Evolutionary conservation across 2,888 invertebrate genomes (phyloP).

Genomic region (Vandiemenella viatica): DNA sequence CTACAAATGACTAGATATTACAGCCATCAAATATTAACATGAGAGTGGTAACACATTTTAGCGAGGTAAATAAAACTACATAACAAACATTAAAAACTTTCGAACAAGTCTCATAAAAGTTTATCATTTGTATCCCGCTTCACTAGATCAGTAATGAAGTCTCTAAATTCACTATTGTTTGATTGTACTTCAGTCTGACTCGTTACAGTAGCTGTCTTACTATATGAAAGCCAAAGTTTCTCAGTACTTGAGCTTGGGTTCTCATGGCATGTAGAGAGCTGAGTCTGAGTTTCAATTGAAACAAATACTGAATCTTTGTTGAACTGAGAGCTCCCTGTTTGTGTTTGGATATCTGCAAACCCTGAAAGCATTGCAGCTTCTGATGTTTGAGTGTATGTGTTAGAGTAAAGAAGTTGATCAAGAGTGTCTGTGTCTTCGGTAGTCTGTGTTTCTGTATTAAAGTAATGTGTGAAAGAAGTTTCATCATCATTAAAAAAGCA

Average conservation of each 20-base stretch:
- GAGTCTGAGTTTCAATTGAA: slow-evolving; percentile 44
- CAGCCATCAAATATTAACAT: no score
- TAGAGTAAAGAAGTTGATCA: slow-evolving; percentile 30
- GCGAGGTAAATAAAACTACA: no score
- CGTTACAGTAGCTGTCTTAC: slow-evolving; percentile 5
- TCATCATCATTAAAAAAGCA: slow-evolving; percentile 15
- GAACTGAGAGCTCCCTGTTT: slow-evolving; percentile 40
- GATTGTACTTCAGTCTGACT: slow-evolving; percentile 16
- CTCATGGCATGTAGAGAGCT: slow-evolving; percentile 6
- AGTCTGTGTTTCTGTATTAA: slow-evolving; percentile 21
- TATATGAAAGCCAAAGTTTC: neutral
- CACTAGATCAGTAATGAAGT: slow-evolving; percentile 12
- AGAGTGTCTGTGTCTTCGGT: slow-evolving; percentile 30
- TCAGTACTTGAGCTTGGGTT: neutral
- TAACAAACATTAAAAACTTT: neutral
- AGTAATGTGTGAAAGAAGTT: slow-evolving; percentile 11
- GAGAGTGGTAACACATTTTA: no score
- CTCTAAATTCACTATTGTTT: slow-evolving; percentile 11
- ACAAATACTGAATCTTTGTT: slow-evolving; percentile 35
- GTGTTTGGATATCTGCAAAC: slow-evolving; percentile 46
- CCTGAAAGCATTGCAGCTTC: slow-evolving; percentile 36
- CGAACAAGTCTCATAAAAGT: slow-evolving; percentile 9
- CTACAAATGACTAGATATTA: no score
- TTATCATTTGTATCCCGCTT: slow-evolving; percentile 11
- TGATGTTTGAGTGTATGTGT: slow-evolving; percentile 38